These are phyloP conservation scores for Catharus minimus DNA, from an alignment of 2,113 vertebrate genomes.

Conservation along the genomic window DNA sequence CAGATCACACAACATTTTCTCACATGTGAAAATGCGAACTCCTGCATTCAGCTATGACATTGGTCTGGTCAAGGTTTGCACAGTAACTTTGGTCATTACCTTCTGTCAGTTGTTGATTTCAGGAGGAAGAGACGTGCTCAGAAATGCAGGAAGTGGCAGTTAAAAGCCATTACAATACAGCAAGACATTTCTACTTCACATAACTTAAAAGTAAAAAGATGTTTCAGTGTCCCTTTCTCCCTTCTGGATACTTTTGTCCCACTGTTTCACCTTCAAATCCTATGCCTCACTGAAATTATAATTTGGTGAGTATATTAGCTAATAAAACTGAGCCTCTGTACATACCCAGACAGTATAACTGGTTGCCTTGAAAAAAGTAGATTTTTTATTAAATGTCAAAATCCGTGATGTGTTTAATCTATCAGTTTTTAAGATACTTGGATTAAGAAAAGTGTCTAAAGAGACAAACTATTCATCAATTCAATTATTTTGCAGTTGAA, in stretches of 20 bases:
- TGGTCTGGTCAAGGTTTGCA: not conserved
- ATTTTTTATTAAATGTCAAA: not conserved
- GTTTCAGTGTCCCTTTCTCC: not conserved
- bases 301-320: not conserved
- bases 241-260: not conserved
- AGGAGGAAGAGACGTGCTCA: not conserved
- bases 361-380: not conserved
- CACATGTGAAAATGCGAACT: not conserved
- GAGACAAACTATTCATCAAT: not conserved
- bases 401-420: not conserved
- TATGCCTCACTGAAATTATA: not conserved
- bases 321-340: not conserved
- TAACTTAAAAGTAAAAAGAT: not conserved
- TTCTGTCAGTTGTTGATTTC: not conserved
- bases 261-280: not conserved
- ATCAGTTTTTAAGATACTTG: not conserved
- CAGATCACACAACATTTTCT: not conserved
- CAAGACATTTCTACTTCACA: not conserved
- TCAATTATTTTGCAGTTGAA: not conserved
- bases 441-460: not conserved
- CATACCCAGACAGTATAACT: not conserved
- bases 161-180: not conserved
- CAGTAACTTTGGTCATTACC: not conserved
- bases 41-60: not conserved
- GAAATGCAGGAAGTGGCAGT: not conserved